Conservation (phyloP, 2,888 invertebrate species). For the Chalcosyrphus nemorum region DNA sequence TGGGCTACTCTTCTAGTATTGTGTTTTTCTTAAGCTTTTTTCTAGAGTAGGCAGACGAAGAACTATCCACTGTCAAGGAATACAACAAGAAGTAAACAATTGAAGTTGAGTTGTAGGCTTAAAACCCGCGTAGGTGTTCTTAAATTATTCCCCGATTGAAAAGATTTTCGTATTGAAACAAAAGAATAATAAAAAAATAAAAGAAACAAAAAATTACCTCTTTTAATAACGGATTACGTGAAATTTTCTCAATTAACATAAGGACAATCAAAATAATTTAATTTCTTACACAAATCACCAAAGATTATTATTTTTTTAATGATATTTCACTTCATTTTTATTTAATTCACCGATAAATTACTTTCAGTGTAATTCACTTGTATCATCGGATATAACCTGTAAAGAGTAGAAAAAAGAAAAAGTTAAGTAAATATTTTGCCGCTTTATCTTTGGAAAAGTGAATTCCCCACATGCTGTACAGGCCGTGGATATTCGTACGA, state of each 20-base stretch:
- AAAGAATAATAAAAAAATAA: conserved; percentile 21
- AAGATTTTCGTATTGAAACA: conserved; percentile 11
- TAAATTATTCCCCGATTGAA: conserved; percentile 1
- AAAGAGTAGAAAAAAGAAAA: conserved; percentile 26
- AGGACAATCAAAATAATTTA: conserved; percentile 30
- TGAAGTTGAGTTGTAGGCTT: conserved; percentile 24
- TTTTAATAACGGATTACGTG: conserved; percentile 50
- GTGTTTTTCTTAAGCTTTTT: conserved; percentile 17
- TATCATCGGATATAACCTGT: conserved; percentile 29
- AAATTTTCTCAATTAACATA: conserved; percentile 67
- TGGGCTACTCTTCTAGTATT: not conserved
- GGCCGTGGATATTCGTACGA: conserved; percentile 9
- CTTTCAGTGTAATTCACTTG: conserved; percentile 5
- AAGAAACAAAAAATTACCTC: conserved; percentile 54
- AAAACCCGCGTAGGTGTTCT: not conserved
- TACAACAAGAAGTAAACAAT: conserved; percentile 29
- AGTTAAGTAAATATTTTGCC: conserved; percentile 46
- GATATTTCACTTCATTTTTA: conserved; percentile 33
- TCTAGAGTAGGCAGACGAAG: not conserved
- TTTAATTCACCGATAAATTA: not conserved
- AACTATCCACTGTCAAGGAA: not conserved
- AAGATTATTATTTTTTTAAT: not conserved
- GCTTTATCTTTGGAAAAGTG: conserved; percentile 29
- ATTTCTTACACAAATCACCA: not conserved
- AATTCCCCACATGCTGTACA: conserved; percentile 43